Conservation (phyloP, 2,888 invertebrate species). For the Lepidochrysops patricia region DNA sequence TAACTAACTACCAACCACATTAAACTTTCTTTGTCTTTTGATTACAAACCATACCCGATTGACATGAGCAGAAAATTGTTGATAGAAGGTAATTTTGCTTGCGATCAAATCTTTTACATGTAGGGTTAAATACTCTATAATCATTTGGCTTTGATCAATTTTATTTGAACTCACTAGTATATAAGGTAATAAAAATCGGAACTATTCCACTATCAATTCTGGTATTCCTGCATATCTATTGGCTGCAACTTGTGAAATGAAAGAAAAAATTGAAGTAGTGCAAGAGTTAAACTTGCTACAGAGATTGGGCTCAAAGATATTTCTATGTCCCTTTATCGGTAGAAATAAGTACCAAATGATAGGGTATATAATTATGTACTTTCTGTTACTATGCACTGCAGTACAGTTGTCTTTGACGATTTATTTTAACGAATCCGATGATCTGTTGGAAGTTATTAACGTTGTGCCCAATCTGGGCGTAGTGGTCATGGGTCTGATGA, state of each 20-base stretch:
- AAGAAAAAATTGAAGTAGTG: constrained; percentile 31
- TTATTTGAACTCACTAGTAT: background rate
- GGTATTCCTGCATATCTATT: background rate
- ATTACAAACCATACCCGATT: background rate
- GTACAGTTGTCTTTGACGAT: constrained; percentile 41
- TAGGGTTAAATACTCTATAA: background rate
- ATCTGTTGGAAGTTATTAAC: constrained; percentile 48
- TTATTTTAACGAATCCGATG: constrained; percentile 34
- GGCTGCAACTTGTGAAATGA: background rate
- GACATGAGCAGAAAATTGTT: background rate
- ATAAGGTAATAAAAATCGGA: background rate
- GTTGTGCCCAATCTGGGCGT: constrained; percentile 55
- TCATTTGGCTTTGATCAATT: background rate
- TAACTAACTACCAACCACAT: background rate
- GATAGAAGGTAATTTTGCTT: background rate
- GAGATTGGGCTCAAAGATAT: constrained; percentile 38
- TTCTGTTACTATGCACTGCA: constrained; percentile 36
- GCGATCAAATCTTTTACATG: background rate
- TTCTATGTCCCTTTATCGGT: constrained; percentile 43
- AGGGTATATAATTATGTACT: constrained; percentile 32
- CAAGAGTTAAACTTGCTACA: constrained; percentile 39
- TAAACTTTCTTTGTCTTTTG: background rate
- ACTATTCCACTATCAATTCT: background rate
- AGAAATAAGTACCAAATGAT: constrained; percentile 30
- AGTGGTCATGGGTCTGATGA: constrained; percentile 43